These are phyloP conservation scores for Xanthorhoe designata DNA, from an alignment of 2,888 invertebrate species.

Conservation along the genomic window DNA sequence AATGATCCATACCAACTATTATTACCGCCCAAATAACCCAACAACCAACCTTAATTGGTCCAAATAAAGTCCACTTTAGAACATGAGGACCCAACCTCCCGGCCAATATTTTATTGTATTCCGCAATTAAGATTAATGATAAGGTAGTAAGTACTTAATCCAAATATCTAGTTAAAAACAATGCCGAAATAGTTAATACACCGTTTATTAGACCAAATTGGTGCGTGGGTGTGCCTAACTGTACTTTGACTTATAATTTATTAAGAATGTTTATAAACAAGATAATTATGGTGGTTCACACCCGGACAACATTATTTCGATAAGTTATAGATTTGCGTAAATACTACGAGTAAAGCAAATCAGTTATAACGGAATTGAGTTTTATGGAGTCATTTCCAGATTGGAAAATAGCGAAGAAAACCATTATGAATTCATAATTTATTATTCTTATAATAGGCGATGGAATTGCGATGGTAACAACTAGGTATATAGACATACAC, in stretches of 20 bases:
- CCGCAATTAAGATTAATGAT: conserved; percentile 85
- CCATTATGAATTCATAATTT: too few relatives aligned
- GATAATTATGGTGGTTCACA: conserved; percentile 47
- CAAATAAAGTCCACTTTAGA: conserved; percentile 59
- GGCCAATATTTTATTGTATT: conserved; percentile 84
- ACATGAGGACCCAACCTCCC: conserved; percentile 55
- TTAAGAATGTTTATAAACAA: conserved; percentile 54
- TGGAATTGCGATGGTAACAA: too few relatives aligned
- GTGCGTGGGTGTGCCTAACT: conserved; percentile 66
- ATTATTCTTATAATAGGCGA: too few relatives aligned
- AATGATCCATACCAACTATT: conserved; percentile 77
- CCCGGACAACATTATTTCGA: conserved; percentile 37
- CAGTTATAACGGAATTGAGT: background rate
- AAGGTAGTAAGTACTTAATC: conserved; percentile 84
- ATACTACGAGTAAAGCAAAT: background rate
- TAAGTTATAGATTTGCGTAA: conserved; percentile 9
- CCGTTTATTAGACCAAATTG: conserved; percentile 72
- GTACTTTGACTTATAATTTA: conserved; percentile 58
- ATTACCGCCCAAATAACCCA: conserved; percentile 56
- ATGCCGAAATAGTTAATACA: conserved; percentile 67
- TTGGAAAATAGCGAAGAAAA: too few relatives aligned
- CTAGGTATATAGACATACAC: too few relatives aligned
- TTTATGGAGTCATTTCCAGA: background rate
- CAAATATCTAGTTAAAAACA: conserved; percentile 80
- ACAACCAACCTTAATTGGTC: conserved; percentile 63